These are phyloP conservation scores for Drosophila pseudotalamancana DNA, from an alignment of 2,888 invertebrate genomes.

Conservation along the genomic window DNA sequence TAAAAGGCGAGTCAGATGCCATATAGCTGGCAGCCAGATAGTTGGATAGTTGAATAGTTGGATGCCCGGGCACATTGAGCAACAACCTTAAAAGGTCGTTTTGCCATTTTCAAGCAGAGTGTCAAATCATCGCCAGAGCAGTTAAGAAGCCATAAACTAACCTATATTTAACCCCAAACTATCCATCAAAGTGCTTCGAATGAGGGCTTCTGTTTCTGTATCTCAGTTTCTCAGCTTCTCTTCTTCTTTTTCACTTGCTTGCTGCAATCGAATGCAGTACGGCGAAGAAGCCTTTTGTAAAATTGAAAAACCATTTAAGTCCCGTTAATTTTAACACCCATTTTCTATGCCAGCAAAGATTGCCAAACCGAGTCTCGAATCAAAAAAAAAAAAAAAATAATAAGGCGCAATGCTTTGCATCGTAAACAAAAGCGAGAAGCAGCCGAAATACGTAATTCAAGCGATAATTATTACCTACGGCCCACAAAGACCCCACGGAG, in stretches of 20 bases:
- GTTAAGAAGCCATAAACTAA: conserved; percentile 68
- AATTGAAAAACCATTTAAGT: conserved; percentile 77
- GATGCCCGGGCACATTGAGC: conserved; percentile 46
- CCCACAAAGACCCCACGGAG: conserved; percentile 46
- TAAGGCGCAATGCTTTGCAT: conserved; percentile 35
- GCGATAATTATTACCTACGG: conserved; percentile 77
- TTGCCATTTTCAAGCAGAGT: conserved; percentile 54
- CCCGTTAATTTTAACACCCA: conserved; percentile 78
- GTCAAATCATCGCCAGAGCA: conserved; percentile 68
- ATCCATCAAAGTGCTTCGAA: conserved; percentile 71
- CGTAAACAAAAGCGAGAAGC: conserved; percentile 73
- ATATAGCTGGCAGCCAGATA: conserved; percentile 11
- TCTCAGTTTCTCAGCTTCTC: conserved; percentile 18
- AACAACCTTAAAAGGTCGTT: conserved; percentile 78
- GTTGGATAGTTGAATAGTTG: conserved; percentile 7
- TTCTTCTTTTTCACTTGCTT: conserved; percentile 26
- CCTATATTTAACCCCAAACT: conserved; percentile 80
- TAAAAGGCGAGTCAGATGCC: conserved; percentile 29
- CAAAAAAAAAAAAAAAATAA: conserved; percentile 13
- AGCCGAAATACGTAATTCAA: conserved; percentile 75
- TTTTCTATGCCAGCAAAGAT: conserved; percentile 66
- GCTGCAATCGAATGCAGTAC: conserved; percentile 53
- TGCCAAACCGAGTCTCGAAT: conserved; percentile 38
- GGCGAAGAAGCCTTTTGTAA: conserved; percentile 56
- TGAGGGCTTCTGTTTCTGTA: conserved; percentile 47